Conservation (phyloP, 1,140 invertebrate genomes). For the Pseudoatta argentina region DNA sequence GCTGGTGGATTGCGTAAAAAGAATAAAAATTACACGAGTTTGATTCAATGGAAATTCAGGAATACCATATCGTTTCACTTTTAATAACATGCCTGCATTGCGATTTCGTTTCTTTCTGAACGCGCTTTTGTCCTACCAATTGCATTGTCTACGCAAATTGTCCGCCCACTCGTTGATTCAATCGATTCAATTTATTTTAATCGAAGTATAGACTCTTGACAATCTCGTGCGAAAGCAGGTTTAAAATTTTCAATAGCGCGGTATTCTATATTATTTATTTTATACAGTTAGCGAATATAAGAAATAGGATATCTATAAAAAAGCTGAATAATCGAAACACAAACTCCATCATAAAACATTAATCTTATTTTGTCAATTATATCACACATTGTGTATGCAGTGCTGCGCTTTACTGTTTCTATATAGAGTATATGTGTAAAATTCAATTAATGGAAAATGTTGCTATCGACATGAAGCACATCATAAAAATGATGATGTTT, state of each 20-base stretch:
- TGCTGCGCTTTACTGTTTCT: background rate
- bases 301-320: background rate
- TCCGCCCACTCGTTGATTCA: constrained; percentile 58
- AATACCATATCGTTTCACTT: constrained; percentile 54
- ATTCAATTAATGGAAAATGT: constrained; percentile 25
- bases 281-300: constrained; percentile 3
- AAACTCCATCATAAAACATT: constrained; percentile 15
- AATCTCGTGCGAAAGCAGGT: constrained; percentile 42
- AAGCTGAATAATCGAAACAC: constrained; percentile 2
- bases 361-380: background rate
- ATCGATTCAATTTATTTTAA: constrained; percentile 64
- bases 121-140: constrained; percentile 58
- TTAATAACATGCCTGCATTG: constrained; percentile 57
- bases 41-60: constrained; percentile 62
- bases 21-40: constrained; percentile 59
- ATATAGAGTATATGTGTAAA: background rate
- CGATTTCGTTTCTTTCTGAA: constrained; percentile 60
- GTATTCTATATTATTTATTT: constrained; percentile 26
- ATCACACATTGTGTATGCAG: background rate
- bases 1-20: constrained; percentile 40
- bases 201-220: constrained; percentile 52
- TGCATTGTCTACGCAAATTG: constrained; percentile 63
- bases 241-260: constrained; percentile 53
- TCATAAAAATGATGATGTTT: constrained; percentile 39
- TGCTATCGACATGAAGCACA: background rate